Evolutionary conservation across 2,113 vertebrate genomes (phyloP).

Genomic region (Gymnorhina tibicen): DNA sequence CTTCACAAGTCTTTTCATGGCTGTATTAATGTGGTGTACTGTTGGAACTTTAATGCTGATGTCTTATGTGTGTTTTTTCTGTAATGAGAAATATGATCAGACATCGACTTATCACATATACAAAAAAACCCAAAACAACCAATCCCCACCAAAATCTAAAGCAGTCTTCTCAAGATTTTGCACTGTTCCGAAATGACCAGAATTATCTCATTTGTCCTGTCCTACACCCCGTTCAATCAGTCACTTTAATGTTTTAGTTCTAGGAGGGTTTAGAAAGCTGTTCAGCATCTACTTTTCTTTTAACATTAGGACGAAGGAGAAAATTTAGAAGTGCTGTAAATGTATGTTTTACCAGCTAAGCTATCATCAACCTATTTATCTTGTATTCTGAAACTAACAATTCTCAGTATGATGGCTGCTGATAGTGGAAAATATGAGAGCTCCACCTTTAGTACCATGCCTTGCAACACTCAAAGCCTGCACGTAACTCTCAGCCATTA

Average conservation of each 20-base stretch:
- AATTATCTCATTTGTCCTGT: not conserved
- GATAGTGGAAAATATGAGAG: not conserved
- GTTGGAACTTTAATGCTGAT: not conserved
- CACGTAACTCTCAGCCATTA: not conserved
- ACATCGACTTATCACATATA: not conserved
- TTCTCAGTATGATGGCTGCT: not conserved
- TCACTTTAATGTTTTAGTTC: not conserved
- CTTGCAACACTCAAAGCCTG: not conserved
- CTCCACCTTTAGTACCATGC: not conserved
- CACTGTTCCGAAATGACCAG: not conserved
- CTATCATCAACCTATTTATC: not conserved
- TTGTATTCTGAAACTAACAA: not conserved
- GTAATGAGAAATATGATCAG: not conserved
- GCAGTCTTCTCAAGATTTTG: not conserved
- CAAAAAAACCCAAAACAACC: not conserved
- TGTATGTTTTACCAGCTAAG: not conserved
- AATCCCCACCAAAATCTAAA: not conserved
- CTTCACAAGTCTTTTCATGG: not conserved
- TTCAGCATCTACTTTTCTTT: not conserved
- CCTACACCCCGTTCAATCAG: accelerated
- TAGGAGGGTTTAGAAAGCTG: not conserved
- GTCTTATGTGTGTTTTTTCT: not conserved
- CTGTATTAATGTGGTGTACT: not conserved
- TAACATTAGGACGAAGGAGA: not conserved
- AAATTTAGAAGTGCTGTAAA: not conserved